Percentiles rank a stretch among this genome's conserved stretches.
phyloP scores from a whole-genome alignment of 2,797 vertebrate genomes.

The Chanos chanos region DNA sequence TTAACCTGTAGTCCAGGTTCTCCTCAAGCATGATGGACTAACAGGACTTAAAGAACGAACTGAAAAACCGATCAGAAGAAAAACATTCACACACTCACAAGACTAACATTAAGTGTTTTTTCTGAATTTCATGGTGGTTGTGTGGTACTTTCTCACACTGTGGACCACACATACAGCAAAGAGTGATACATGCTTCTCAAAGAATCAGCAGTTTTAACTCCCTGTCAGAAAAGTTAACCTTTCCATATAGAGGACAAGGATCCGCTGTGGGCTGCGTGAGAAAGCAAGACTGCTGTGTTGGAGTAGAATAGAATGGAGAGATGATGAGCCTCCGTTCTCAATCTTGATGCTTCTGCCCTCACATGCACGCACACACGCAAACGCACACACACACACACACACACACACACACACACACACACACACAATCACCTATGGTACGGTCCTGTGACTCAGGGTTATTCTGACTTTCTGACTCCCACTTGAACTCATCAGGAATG shows the following conservation, averaged over 20 bases:
- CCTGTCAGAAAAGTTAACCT: no score
- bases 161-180: not conserved
- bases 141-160: not conserved
- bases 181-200: no score
- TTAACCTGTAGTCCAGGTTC: constrained; percentile 19
- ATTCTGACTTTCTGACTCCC: constrained; percentile 24
- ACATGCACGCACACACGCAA: constrained; percentile 9
- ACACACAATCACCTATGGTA: not conserved
- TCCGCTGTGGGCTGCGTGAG: no score
- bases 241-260: no score
- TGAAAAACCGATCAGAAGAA: not conserved
- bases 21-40: not conserved
- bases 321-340: no score
- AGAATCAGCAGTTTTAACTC: no score
- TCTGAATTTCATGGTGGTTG: not conserved
- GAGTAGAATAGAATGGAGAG: no score
- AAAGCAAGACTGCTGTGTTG: no score
- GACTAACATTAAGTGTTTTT: not conserved
- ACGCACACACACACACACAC: not conserved
- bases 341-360: not conserved
- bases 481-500: constrained; percentile 24
- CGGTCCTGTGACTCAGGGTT: constrained; percentile 28
- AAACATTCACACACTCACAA: not conserved
- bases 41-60: not conserved
- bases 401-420: no score